Base-by-base conservation (phyloP, 2,888 invertebrate species). In the Nomada goodeniana region DNA sequence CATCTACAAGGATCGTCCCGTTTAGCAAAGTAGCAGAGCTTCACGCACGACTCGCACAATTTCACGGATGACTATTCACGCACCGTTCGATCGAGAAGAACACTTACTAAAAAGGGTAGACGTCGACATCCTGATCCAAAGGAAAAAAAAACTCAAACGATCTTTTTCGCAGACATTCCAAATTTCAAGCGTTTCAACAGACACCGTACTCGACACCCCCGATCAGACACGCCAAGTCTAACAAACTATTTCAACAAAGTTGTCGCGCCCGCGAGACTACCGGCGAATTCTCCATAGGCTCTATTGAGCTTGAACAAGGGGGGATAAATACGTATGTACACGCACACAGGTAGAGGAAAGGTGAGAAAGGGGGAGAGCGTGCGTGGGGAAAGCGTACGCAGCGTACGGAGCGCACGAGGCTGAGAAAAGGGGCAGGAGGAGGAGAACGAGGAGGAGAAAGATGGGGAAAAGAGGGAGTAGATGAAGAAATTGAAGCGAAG, bases 81-180 rank as follows among this genome's bases (percentile, higher is more conserved):
- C 13, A 13, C 26, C 15, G 4, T 18, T 47, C 3, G 15, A 44
- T 26, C 55, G 20, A 50, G 52, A 20, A 10, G 20, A 36, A 36
- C 73, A 90, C 91, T 91, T 89, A 90, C 91, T 88, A 53, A 90
- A 80, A 79, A 85, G 71, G 47, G 55, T 73, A 76, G 82, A 70
- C 82, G 89, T 78, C 78, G 86, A 85, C 90, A 91, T 91, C 84
- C 90, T 88, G 82, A 65, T 74, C 36, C 52, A 71, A 26, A 60
- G 42, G 47, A 74, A 77, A 67, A 77, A 67, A 42, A 82, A 76
- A 79, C 63, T 79, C 71, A 78, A 63, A 67, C 61, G 42, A 67
- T 80, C 81, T 81, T 85, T 83, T 80, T 67, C 64, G 76, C 75
- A 72, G 78, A 79, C 89, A 90, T 89, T 86, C 86, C 89, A 85